A percentile compares a stretch with the other conserved stretches of the same genome.
These are phyloP conservation scores for Petromus typicus DNA, from an alignment of 2,113 vertebrate genomes.

Conservation along the genomic window DNA sequence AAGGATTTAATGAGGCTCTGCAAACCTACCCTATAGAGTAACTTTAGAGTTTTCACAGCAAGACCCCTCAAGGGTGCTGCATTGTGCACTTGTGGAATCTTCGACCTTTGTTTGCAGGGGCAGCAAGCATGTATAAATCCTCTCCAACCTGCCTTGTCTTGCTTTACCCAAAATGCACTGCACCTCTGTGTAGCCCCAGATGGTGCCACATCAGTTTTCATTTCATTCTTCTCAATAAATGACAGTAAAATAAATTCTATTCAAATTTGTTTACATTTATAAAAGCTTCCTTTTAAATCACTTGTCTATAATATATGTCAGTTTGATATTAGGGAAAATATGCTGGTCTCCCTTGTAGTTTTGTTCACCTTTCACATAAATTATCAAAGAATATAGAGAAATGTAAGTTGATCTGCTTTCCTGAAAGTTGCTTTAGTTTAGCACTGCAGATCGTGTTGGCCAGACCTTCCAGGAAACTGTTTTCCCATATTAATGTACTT, in stretches of 20 bases:
- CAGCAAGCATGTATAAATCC: background rate
- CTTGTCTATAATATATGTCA: background rate
- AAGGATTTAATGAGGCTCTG: conserved; percentile 55
- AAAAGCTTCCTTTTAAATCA: background rate
- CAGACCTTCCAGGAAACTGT: conserved; percentile 79
- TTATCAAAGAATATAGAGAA: conserved; percentile 81
- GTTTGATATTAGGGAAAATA: background rate
- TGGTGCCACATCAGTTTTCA: background rate
- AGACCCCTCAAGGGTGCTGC: background rate
- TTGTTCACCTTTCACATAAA: conserved; percentile 81
- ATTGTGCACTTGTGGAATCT: background rate
- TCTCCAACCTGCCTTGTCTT: background rate
- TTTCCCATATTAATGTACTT: conserved; percentile 84
- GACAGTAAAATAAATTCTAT: background rate
- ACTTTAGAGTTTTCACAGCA: conserved; percentile 38
- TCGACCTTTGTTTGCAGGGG: background rate
- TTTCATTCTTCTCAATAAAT: conserved; percentile 23
- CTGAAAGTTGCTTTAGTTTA: conserved; percentile 81
- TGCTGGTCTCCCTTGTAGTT: conserved; percentile 66
- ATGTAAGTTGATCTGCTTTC: conserved; percentile 78
- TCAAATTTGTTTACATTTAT: background rate
- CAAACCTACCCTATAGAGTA: background rate
- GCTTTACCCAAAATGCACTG: background rate
- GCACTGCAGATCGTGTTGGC: conserved; percentile 79
- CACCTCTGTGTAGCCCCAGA: background rate